Conservation (phyloP, 1,140 invertebrate species). For the Gonioctena quinquepunctata region DNA sequence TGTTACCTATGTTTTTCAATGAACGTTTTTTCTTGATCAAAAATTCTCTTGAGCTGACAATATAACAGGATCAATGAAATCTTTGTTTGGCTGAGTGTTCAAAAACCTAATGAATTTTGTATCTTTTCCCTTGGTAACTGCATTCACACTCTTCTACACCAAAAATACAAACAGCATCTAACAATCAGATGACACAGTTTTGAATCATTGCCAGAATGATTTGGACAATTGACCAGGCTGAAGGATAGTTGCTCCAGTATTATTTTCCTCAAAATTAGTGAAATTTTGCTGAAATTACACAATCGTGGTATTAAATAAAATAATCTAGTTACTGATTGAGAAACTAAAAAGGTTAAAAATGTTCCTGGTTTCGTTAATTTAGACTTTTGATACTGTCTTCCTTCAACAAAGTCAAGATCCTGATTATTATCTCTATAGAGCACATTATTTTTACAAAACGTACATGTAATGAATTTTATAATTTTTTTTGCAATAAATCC, state of each 20-base stretch:
- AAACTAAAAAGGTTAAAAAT: neutral
- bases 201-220: neutral
- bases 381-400: slow-evolving; percentile 6
- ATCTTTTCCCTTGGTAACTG: neutral
- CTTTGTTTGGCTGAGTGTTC: neutral
- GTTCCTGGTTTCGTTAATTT: slow-evolving; percentile 8
- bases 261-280: neutral
- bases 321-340: neutral
- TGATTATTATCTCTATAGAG: neutral
- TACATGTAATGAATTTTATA: slow-evolving; percentile 7
- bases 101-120: neutral
- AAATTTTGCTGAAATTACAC: neutral
- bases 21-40: neutral
- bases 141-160: slow-evolving; percentile 14
- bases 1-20: no score
- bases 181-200: neutral
- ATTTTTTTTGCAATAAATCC: slow-evolving; percentile 12
- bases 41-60: neutral
- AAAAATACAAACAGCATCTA: neutral
- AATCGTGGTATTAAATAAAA: slow-evolving; percentile 17
- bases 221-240: slow-evolving; percentile 1
- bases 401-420: slow-evolving; percentile 11
- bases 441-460: slow-evolving; percentile 14
- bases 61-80: neutral
- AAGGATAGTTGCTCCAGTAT: neutral